These are phyloP conservation scores for Leptatherina wallacei DNA, from an alignment of 2,797 vertebrate genomes.

Conservation along the genomic window DNA sequence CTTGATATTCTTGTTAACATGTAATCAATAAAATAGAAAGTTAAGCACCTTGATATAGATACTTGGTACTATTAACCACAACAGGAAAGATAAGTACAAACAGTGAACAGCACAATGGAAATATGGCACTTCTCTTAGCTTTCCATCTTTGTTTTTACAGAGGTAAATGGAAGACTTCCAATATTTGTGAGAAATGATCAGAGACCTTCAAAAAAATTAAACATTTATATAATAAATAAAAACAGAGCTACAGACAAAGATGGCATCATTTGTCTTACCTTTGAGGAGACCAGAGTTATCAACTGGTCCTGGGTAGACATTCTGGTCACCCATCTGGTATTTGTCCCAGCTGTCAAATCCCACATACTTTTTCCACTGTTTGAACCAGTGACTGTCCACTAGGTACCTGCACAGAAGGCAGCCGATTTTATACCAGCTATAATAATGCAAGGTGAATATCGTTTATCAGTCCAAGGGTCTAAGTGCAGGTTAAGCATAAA, in stretches of 20 bases:
- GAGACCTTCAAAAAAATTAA: not conserved
- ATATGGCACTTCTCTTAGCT: too few relatives aligned
- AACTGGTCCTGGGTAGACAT: constrained; percentile 97
- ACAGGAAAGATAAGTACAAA: not conserved
- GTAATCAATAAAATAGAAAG: not conserved
- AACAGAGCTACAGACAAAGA: not conserved
- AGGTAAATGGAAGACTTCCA: not conserved
- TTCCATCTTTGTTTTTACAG: too few relatives aligned
- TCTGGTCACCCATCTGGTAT: constrained; percentile 98
- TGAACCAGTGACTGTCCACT: constrained; percentile 99
- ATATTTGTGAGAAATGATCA: not conserved
- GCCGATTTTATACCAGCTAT: not conserved
- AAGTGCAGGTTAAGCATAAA: not conserved
- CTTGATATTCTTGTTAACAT: too few relatives aligned
- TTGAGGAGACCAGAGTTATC: constrained; percentile 97
- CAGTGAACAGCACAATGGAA: too few relatives aligned
- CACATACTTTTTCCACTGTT: constrained; percentile 99
- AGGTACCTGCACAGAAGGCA: constrained; percentile 87
- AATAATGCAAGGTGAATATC: not conserved
- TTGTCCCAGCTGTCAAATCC: constrained; percentile 99
- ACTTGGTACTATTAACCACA: not conserved
- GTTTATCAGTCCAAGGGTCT: not conserved
- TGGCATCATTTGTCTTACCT: constrained; percentile 79
- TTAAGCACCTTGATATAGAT: not conserved
- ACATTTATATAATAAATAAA: not conserved